Conservation (phyloP, 2,113 vertebrate genomes). For the Cololabis saira region DNA sequence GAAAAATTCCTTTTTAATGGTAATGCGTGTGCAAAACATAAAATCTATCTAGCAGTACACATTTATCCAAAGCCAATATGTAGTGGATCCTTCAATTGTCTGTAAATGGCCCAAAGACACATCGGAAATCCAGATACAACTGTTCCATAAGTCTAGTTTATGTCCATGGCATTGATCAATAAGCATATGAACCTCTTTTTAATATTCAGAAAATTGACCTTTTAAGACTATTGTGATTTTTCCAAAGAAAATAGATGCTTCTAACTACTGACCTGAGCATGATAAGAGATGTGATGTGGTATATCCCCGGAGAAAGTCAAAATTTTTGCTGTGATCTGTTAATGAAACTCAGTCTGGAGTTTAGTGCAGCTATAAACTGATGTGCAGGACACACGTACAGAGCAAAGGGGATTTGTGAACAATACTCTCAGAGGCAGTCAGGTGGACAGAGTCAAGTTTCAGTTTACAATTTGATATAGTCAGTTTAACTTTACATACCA, state of each 20-base stretch:
- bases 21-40: no score
- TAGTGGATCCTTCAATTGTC: no score
- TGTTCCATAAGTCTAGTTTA: no score
- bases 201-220: conserved; percentile 8
- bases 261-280: not conserved
- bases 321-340: conserved; percentile 78
- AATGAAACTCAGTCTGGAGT: conserved; percentile 70
- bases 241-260: conserved; percentile 8
- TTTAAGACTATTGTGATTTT: conserved; percentile 11
- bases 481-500: conserved; percentile 37
- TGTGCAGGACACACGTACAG: conserved; percentile 60
- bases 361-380: conserved; percentile 62
- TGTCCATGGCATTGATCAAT: no score
- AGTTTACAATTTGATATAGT: conserved; percentile 37
- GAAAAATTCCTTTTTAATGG: no score
- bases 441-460: conserved; percentile 17
- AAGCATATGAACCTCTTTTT: no score
- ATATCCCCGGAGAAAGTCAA: conserved; percentile 58
- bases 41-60: no score
- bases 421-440: conserved; percentile 45
- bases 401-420: conserved; percentile 54
- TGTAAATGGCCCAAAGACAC: no score
- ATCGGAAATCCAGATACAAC: no score
- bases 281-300: conserved; percentile 8
- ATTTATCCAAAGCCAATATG: no score